Evolutionary conservation across 2,113 vertebrate species (phyloP).

Genomic region (Telmatochromis brachygnathus): DNA sequence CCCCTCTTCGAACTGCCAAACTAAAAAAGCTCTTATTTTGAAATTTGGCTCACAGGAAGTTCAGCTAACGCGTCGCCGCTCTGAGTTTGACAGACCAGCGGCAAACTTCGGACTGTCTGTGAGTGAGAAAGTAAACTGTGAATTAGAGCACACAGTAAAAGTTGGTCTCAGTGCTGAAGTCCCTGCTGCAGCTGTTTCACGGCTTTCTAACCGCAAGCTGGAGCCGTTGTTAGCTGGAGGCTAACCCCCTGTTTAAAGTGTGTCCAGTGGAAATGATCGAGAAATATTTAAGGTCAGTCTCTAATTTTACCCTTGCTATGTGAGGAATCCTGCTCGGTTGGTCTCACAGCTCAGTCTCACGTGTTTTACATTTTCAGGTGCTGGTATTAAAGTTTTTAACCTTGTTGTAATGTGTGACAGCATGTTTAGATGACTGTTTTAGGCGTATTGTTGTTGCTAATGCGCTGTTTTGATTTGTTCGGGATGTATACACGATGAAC

Average conservation of each 20-base stretch:
- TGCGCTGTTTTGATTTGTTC: neutral
- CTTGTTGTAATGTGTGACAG: neutral
- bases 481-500: neutral
- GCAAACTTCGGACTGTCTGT: neutral
- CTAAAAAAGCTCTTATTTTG: constrained; percentile 18
- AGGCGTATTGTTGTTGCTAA: neutral
- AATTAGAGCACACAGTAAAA: neutral
- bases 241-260: too few species aligned
- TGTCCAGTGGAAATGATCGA: neutral
- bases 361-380: accelerated
- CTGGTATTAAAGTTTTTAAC: neutral
- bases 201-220: neutral
- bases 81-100: neutral
- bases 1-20: neutral
- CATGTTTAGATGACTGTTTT: neutral
- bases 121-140: neutral
- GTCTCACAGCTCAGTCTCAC: neutral
- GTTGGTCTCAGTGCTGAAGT: neutral
- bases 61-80: neutral
- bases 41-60: neutral
- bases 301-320: neutral
- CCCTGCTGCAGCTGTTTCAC: neutral
- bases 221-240: neutral
- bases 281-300: constrained; percentile 26
- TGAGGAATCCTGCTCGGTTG: neutral